A percentile compares a stretch with the other conserved stretches of the same genome.
phyloP scores from a whole-genome alignment of 2,888 invertebrate genomes.

The Ischnura elegans region DNA sequence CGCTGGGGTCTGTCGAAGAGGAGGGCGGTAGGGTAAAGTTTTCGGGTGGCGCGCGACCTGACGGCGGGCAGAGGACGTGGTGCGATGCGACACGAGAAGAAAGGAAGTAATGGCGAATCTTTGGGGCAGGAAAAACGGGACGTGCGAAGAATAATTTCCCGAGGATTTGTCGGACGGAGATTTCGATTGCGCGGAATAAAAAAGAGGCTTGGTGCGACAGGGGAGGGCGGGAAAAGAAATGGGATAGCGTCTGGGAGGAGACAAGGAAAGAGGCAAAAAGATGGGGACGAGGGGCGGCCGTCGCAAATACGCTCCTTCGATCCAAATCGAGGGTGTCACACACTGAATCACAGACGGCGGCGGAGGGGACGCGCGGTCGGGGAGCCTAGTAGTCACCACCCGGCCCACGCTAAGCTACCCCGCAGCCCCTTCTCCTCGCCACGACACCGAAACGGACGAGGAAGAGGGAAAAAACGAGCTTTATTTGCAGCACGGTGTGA shows the following conservation, averaged over 20 bases:
- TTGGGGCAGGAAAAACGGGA: not conserved
- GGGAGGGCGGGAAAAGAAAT: not conserved
- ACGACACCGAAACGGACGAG: conserved; percentile 18
- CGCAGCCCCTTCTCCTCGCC: not conserved
- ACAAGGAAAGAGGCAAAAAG: not conserved
- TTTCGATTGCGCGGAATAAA: conserved; percentile 53
- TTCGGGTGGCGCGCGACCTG: not conserved
- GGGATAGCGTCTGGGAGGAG: not conserved
- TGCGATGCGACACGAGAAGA: conserved; percentile 35
- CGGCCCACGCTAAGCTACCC: not conserved
- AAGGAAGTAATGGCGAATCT: conserved; percentile 39
- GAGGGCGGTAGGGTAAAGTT: conserved; percentile 3
- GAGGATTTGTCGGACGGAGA: conserved; percentile 60
- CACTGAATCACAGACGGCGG: conserved; percentile 51
- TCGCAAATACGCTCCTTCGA: conserved; percentile 49
- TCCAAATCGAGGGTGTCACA: conserved; percentile 61
- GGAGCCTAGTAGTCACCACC: not conserved
- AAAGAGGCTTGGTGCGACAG: conserved; percentile 6
- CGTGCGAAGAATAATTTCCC: conserved; percentile 52
- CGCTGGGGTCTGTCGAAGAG: conserved; percentile 6
- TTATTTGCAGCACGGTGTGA: conserved; percentile 44
- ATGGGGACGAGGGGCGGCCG: conserved; percentile 10
- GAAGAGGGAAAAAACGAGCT: conserved; percentile 33
- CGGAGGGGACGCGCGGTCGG: not conserved
- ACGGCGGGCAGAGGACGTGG: not conserved